Evolutionary conservation across 64 coral and sea anemone genomes (phyloP), one percentile per base, ranked within the genome.

Genomic region (Montipora efflorescens): DNA sequence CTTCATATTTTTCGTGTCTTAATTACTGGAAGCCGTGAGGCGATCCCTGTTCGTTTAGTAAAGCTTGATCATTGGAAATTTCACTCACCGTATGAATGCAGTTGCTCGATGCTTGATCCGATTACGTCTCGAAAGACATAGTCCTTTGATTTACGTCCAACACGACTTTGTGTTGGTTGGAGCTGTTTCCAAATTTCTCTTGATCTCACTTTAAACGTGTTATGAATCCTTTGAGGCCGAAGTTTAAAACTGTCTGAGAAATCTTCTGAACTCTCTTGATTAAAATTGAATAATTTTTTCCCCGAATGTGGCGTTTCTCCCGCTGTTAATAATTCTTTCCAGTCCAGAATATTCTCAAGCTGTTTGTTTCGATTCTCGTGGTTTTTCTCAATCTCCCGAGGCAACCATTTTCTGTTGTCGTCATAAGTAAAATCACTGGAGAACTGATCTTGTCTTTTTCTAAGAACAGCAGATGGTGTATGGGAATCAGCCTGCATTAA

Each of bases 71-170:
- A 8, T 13, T 14, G 8, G 25, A 62, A 20, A 15, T 3, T 47
- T 84, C 49, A 50, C 82, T 44, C 47, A 86, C 82, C 82, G 8
- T 86, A 86, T 48, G 82, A 70, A 6, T 86, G 49, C 16, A 48
- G 67, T 20, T 8, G 45, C 20, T 86, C 82, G 3, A 36, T 36
- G 36, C 47, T 12, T 64, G 61, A 21, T 18, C n/a, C 18, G 3
- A 48, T 11, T 70, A 51, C 19, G 16, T 70, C 64, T 86, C 44
- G 66, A 21, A 86, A 86, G 5, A 72, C 82, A 12, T 69, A 86
- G 3, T 86, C 82, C n/a, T 86, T 86, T 19, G 11, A 36, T 22
- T 11, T 68, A 15, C 19, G 5, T 2, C 47, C 61, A 49, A 12
- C 82, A 86, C 64, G 19, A 68, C 64, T 48, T 51, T 67, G 10